Evolutionary conservation across 2,113 vertebrate genomes (phyloP).

Genomic region (Alligator sinensis): DNA sequence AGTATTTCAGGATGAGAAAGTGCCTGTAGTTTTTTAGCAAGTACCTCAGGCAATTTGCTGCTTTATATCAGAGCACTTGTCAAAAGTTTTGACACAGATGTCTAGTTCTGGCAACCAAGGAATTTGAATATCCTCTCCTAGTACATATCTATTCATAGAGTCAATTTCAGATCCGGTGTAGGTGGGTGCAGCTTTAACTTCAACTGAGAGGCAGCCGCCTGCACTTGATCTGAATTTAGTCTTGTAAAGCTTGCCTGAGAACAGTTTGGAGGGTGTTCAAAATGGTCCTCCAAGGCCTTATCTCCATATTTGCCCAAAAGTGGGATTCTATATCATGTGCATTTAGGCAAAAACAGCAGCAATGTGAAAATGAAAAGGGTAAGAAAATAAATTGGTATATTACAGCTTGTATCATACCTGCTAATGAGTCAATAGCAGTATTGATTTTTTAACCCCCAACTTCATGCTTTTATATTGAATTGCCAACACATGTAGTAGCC

Average conservation of each 20-base stretch:
- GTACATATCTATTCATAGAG: slow-evolving; percentile 71
- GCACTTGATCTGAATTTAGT: slow-evolving; percentile 65
- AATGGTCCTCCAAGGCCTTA: slow-evolving; percentile 21
- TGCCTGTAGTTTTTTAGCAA: slow-evolving; percentile 67
- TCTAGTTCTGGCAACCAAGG: slow-evolving; percentile 69
- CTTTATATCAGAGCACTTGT: slow-evolving; percentile 74
- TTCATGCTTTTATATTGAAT: not conserved
- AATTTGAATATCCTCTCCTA: slow-evolving; percentile 71
- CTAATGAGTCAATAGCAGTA: not conserved
- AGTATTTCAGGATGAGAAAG: slow-evolving; percentile 63
- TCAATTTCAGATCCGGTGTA: slow-evolving; percentile 70
- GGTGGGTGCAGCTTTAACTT: slow-evolving; percentile 75
- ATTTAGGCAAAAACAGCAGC: not conserved
- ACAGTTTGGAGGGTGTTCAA: not conserved
- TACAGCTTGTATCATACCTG: not conserved
- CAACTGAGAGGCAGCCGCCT: slow-evolving; percentile 64
- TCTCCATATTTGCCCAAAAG: not conserved
- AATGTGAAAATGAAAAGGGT: not conserved
- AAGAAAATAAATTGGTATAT: not conserved
- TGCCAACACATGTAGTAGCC: not conserved
- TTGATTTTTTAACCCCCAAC: not conserved
- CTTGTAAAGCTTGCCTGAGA: slow-evolving; percentile 14
- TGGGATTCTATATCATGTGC: not conserved
- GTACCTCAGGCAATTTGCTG: slow-evolving; percentile 74
- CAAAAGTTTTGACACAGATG: slow-evolving; percentile 76